Base-by-base conservation (phyloP, 2,888 invertebrate genomes). In the Steinernema carpocapsae region DNA sequence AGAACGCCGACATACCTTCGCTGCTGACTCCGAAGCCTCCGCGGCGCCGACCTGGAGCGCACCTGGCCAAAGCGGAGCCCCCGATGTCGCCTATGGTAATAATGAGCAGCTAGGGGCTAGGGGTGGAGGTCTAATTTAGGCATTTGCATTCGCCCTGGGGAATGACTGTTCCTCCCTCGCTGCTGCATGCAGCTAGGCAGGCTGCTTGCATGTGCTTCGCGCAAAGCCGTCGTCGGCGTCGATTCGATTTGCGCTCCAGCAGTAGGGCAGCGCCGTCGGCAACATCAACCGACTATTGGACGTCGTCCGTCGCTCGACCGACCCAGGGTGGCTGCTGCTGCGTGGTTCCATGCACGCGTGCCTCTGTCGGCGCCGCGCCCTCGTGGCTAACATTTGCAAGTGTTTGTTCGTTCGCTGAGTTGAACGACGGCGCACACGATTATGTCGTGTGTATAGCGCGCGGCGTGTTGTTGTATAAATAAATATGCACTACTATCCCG, bases 381-480 rank as follows among this genome's bases (percentile, higher is more conserved):
- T 56, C 64, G 64, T 29, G 64, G 64, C 64, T 48, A 48, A 48
- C 48, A 14, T 64, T 64, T 64, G 64, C 64, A 64, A 64, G 64
- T 64, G 64, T 64, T 64, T 29, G 56, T 26, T 48, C 29, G 64
- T 64, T 64, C 64, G 56, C 14, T 48, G 56, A 56, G 56, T 56
- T 56, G 26, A 29, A 64, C 22, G 48, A 48, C 48, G 48, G 37
- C 37, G 37, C 37, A 37, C 37, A 48, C 48, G 48, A 48, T 48
- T 48, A 64, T 32, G 64, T 22, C 64, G 64, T 32, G 64, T 64
- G 64, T 64, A 64, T 64, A 64, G 64, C 64, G 64, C 64, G 64
- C 64, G 64, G 64, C 32, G 32, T 64, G 32, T 64, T 64, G 64
- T 64, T 64, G 64, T 64, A 64, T 64, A 64, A 64, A 64, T 64